Evolutionary conservation across 92 coral and sea anemone species (phyloP).

Genomic region (Porites lobata): DNA sequence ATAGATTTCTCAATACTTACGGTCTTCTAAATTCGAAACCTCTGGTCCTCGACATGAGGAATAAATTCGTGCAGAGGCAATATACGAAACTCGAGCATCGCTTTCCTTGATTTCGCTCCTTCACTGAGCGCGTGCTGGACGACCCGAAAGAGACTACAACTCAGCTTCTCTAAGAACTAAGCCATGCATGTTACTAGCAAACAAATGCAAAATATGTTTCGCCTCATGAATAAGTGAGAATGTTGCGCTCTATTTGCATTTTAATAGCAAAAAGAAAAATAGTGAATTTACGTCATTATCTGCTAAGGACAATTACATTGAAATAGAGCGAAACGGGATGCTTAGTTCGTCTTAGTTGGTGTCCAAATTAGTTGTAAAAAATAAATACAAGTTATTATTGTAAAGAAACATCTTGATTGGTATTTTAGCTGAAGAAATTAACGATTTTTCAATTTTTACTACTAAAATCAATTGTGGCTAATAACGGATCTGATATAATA

Average conservation of each 20-base stretch:
- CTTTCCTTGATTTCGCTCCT: not conserved
- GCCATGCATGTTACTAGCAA: constrained; percentile 21
- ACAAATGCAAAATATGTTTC: constrained; percentile 12
- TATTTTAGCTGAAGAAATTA: too few relatives aligned
- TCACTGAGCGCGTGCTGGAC: too few relatives aligned
- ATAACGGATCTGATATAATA: too few relatives aligned
- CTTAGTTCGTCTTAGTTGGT: not conserved
- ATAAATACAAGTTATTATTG: not conserved
- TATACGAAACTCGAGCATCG: too few relatives aligned
- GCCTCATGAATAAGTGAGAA: constrained; percentile 31
- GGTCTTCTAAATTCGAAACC: not conserved
- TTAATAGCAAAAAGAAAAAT: not conserved
- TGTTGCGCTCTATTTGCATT: constrained; percentile 32
- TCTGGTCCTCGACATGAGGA: not conserved
- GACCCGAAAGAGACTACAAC: not conserved
- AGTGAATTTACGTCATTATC: constrained; percentile 22
- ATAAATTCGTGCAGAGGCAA: not conserved
- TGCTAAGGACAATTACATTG: not conserved
- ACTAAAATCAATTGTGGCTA: too few relatives aligned
- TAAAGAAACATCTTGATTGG: not conserved
- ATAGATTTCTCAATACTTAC: constrained; percentile 2
- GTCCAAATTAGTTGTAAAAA: not conserved
- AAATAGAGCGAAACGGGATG: constrained; percentile 14
- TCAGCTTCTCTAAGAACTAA: not conserved
- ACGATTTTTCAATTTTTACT: too few relatives aligned